Evolutionary conservation across 2,113 vertebrate species (phyloP), one percentile per base, ranked within the genome.

Genomic region (Carassius carassius): DNA sequence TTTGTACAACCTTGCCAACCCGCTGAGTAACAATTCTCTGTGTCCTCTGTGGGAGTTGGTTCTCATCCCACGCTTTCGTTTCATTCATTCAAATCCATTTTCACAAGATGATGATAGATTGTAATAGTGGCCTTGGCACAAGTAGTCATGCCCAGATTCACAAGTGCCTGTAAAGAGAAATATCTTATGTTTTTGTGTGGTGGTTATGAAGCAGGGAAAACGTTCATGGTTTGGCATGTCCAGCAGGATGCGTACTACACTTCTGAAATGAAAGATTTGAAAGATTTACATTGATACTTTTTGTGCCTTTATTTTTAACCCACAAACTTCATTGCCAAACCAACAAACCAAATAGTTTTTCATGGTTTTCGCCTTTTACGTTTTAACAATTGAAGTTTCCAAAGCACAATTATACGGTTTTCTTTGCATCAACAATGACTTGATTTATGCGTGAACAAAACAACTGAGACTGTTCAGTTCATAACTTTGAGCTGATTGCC

Each of bases 11-110:
- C 17, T 63, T 25, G 13, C 65, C 41, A 60, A 67, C 84, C 84
- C 47, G 32, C 80, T 72, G 83, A 75, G 74, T 75, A 73, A 37
- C 37, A 44, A 69, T 78, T 56, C 72, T 44, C 32, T 63, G 51
- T 23, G 47, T 49, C 41, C 47, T 32, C 75, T 69, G 69, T 74
- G 8, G 76, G 51, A 70, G 67, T 51, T 75, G 49, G 47, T 69
- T 41, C 47, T 83, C 75, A 85, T 83, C 67, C 82, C 65, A 74
- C 32, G 7, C 81, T 76, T 86, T 73, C 25, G 65, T 78, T 62
- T 41, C 82, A 81, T 62, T 56, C 77, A 82, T 44, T 67, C 74
- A 78, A 81, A 87, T 58, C 37, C 62, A 9, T 70, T 23, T 77
- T 60, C 44, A 44, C 76, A 58, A 86, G 32, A 44, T 73, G 56